Evolutionary conservation across 2,797 vertebrate species (phyloP), one percentile per base, ranked within the genome.

Genomic region (Neosilurus hyrtlii): DNA sequence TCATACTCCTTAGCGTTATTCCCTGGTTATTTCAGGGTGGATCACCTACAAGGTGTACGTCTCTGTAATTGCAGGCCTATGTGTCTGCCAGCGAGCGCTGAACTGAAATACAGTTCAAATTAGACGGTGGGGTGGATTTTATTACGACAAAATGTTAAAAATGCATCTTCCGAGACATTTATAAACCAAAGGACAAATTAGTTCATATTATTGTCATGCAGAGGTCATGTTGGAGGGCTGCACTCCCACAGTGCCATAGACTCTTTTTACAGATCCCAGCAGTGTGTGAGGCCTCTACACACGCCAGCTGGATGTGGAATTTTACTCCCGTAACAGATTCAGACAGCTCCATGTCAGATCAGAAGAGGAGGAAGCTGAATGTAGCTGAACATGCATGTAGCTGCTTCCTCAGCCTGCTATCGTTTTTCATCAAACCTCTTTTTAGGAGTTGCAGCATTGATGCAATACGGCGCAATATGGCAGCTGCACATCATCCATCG

Each of bases 391-490:
- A 85, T 51, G 80, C 74, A 79, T 82, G 75, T 76, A 86, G 68
- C 62, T 8, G 30, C 51, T 78, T 74, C 66, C 62, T 63, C 61
- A 67, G 43, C 73, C 83, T 62, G 24, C 59, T 83, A 78, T 51
- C 35, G 67, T 84, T 71, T 75, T 26, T 57, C 22, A 70, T 82
- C 77, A 66, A 86, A 79, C 66, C 73, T 71, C 80, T 73, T 76
- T 76, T 70, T 81, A 77, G 76, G 66, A 79, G 37, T 74, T n/a
- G 51, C 82, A 83, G 71, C 88, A 90, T 93, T 93, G 93, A 95
- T 86, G 93, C 93, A 93, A 94, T 89, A 89, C 85, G 73, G 89
- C 91, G 92, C 90, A 93, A 93, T 83, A 86, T 77, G 86, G 85
- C 87, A 86, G 86, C 86, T 89, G 89, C 88, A 83, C 82, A 87